Percentiles rank a stretch among this genome's conserved stretches.
phyloP scores from a whole-genome alignment of 2,113 vertebrate genomes.

The Heterocephalus glaber region DNA sequence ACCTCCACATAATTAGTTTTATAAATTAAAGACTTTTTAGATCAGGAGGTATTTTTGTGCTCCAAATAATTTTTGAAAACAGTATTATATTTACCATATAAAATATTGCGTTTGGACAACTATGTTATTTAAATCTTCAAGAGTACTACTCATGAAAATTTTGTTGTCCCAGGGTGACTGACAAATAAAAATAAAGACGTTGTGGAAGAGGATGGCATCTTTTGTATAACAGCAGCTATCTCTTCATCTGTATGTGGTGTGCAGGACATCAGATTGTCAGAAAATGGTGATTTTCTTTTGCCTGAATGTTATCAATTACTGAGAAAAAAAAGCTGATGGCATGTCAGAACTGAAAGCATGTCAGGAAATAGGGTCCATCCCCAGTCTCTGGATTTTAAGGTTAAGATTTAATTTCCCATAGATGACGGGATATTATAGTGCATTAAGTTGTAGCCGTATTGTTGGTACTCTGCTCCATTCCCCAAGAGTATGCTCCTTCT shows the following conservation, averaged over 20 bases:
- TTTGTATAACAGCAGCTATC: neutral
- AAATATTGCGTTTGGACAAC: conserved; percentile 3
- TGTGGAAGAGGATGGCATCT: neutral
- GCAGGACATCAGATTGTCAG: neutral
- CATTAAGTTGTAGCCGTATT: neutral
- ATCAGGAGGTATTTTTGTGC: neutral
- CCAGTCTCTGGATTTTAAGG: neutral
- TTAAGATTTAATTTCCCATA: neutral
- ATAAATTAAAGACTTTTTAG: neutral
- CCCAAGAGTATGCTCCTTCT: neutral
- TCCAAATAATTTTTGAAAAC: conserved; percentile 14
- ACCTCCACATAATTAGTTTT: neutral
- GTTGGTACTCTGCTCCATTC: neutral
- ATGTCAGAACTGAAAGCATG: neutral
- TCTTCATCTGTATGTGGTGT: neutral
- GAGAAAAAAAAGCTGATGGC: neutral
- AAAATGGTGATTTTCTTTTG: conserved; percentile 50
- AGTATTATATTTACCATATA: neutral
- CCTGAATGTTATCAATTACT: neutral
- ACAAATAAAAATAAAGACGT: neutral
- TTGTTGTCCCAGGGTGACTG: neutral
- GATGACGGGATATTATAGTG: neutral
- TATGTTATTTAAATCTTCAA: neutral
- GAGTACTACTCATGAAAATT: neutral
- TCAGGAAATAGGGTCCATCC: neutral